Evolutionary conservation across 2,113 vertebrate species (phyloP).

Genomic region (Microtus oregoni): DNA sequence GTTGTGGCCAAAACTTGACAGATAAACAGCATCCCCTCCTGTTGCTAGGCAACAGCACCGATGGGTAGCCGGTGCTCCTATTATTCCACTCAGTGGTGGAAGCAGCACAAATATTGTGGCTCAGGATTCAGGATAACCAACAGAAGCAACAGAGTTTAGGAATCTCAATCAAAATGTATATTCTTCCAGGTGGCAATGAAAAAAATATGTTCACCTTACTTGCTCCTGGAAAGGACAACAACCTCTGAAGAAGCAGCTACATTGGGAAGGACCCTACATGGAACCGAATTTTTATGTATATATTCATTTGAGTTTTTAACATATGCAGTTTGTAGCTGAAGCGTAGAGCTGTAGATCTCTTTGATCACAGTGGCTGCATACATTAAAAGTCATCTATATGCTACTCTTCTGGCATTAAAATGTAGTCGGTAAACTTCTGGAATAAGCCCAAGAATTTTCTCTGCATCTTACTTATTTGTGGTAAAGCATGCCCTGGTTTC

Average conservation of each 20-base stretch:
- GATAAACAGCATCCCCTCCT: conserved; percentile 17
- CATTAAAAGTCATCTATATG: not conserved
- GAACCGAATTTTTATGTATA: conserved; percentile 1
- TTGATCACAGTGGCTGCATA: not conserved
- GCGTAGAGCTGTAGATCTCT: not conserved
- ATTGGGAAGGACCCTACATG: not conserved
- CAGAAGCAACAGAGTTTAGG: not conserved
- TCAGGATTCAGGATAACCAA: conserved; percentile 9
- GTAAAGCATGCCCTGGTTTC: not conserved
- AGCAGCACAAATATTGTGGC: not conserved
- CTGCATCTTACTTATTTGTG: not conserved
- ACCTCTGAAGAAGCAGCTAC: not conserved
- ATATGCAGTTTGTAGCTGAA: not conserved
- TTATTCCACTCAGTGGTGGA: not conserved
- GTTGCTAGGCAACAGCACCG: conserved; percentile 73
- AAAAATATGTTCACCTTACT: conserved; percentile 12
- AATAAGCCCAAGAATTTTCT: not conserved
- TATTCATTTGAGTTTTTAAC: not conserved
- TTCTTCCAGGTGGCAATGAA: not conserved
- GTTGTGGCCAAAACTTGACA: not conserved
- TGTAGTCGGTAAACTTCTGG: not conserved
- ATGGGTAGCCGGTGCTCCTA: conserved; percentile 5
- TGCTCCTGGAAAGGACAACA: not conserved
- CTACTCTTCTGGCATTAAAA: not conserved
- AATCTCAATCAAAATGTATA: not conserved